Conservation (phyloP, 2,113 vertebrate species). For the Otolemur garnettii region DNA sequence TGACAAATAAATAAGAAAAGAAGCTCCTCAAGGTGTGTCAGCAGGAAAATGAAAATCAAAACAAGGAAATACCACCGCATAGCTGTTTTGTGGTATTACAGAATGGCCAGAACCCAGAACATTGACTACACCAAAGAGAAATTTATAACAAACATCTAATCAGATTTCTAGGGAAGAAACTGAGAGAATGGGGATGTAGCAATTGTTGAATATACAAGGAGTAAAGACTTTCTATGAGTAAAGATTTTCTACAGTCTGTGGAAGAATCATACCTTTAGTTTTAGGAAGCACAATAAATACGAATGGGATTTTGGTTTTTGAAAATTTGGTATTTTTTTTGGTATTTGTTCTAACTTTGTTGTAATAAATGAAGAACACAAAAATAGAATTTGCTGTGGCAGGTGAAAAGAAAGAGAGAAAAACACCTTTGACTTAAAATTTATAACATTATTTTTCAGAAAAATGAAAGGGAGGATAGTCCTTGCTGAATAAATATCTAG, state of each 20-base stretch:
- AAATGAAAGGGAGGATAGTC: not conserved
- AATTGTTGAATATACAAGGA: not conserved
- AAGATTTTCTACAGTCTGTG: not conserved
- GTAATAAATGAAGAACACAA: not conserved
- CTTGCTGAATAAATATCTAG: not conserved
- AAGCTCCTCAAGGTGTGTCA: not conserved
- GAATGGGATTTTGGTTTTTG: not conserved
- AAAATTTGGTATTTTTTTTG: not conserved
- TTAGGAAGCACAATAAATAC: not conserved
- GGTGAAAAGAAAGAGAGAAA: not conserved
- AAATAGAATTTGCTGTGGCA: not conserved
- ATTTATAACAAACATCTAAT: not conserved
- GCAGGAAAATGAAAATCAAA: not conserved
- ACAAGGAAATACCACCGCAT: not conserved
- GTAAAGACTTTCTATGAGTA: not conserved
- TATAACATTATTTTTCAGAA: not conserved
- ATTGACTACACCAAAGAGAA: not conserved
- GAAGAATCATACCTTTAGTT: conserved; percentile 28
- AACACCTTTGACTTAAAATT: not conserved
- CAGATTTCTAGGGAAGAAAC: not conserved
- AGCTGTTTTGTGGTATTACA: not conserved
- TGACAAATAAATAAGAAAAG: not conserved
- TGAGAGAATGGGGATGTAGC: not conserved
- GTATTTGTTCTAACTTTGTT: not conserved
- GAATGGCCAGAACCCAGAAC: not conserved